Base-by-base conservation (phyloP, 2,888 invertebrate genomes). In the Entomobrya multifasciata region DNA sequence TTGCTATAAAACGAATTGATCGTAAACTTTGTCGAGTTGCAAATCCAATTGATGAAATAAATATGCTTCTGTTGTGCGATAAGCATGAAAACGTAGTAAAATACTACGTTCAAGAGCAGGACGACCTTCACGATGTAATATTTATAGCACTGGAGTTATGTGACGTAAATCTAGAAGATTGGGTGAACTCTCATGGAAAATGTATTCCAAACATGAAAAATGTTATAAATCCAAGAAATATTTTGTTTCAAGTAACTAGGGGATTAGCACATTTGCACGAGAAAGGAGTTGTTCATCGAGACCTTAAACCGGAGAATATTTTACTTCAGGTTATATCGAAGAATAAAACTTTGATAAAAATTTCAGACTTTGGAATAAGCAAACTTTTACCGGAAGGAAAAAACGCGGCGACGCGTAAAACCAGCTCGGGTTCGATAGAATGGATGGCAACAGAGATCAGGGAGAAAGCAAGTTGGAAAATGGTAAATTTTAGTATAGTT, bases 211-310 rank as follows among this genome's bases (percentile, higher is more conserved):
- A 17, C 17, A 57, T 22, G 22, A 74, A 52, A 10, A 47, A 52
- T 27, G 1, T 15, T 36, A 36, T 36, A 6, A 36, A 36, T 36
- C 17, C 57, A 13, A 3, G 57, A 27, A 30, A n/a, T 41, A 77
- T 57, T 36, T 20, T 77, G 11, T 6, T 17, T 6, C 77, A 77
- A 36, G 22, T 49, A 1, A 77, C 77, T 4, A n/a, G 13, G 13
- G 79, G 79, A 25, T 11, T 79, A n/a, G 62, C 79, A 17, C 65
- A 77, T 77, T 57, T 77, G 57, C 79, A 79, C n/a, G 44, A 20
- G 4, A 27, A 65, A 10, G n/a, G 27, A 1, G 52, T 79, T 15
- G 17, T 65, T 6, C 79, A 79, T 49, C 27, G 62, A 27, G 79
- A 79, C n/a, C 5, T 79, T 3, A 79, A 62, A 25, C 79, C 79